Conservation (phyloP, 2,888 invertebrate species). For the Chaitophorus viminalis region DNA sequence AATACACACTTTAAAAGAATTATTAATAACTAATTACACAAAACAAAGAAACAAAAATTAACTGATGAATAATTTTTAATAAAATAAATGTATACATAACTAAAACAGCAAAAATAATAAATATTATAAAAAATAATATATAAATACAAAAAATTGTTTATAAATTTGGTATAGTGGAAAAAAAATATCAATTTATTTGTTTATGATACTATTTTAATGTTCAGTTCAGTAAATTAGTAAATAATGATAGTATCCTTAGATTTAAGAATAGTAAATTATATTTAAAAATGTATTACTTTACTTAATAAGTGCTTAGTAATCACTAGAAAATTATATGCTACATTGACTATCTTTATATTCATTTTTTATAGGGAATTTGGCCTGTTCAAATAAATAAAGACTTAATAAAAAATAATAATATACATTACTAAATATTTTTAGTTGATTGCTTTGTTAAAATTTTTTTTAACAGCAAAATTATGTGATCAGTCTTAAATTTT, state of each 20-base stretch:
- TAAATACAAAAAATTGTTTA: background rate
- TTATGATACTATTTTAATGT: background rate
- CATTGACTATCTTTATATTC: too few relatives aligned
- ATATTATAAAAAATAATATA: background rate
- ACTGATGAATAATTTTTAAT: background rate
- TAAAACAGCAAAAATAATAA: background rate
- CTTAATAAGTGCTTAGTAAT: too few relatives aligned
- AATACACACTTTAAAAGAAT: background rate
- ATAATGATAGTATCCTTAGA: background rate
- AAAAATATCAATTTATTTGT: background rate
- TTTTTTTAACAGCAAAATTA: constrained; percentile 6
- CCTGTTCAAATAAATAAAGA: too few relatives aligned
- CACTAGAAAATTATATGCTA: too few relatives aligned
- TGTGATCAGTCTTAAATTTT: constrained; percentile 32
- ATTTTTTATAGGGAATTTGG: too few relatives aligned
- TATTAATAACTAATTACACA: background rate
- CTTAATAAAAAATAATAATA: constrained; percentile 1
- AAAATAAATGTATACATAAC: background rate
- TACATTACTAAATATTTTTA: background rate
- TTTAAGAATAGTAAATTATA: background rate
- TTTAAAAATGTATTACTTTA: too few relatives aligned
- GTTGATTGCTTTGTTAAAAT: background rate
- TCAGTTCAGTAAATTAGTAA: background rate
- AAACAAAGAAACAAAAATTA: background rate
- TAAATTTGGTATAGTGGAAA: background rate